A percentile compares a stretch with the other conserved stretches of the same genome.
Evolutionary conservation across 2,797 vertebrate genomes (phyloP).

Genomic region (Hypotaenidia okinawae): DNA sequence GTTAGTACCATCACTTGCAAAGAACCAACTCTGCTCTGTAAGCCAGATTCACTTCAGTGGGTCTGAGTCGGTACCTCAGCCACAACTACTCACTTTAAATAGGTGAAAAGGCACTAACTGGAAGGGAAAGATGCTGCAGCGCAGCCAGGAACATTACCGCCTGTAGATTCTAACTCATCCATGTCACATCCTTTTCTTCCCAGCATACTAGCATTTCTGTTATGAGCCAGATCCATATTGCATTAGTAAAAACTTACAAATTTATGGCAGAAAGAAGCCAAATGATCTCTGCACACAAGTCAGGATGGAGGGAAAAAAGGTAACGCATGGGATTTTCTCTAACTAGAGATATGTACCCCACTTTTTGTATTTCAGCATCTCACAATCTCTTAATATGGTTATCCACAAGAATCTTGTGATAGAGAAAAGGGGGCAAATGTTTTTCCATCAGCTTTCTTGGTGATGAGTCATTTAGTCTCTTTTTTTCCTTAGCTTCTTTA

Average conservation of each 20-base stretch:
- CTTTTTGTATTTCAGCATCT: background rate
- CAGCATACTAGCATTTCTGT: background rate
- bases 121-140: background rate
- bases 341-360: background rate
- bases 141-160: background rate
- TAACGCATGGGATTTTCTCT: background rate
- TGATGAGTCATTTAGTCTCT: slow-evolving; percentile 29
- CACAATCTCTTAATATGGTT: background rate
- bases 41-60: background rate
- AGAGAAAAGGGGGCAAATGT: background rate
- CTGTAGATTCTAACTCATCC: background rate
- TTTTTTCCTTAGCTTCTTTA: slow-evolving; percentile 26
- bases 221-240: background rate
- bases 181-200: background rate
- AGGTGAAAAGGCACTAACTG: background rate
- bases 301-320: background rate
- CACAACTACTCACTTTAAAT: background rate
- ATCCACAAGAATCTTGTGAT: background rate
- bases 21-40: background rate
- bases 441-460: slow-evolving; percentile 11
- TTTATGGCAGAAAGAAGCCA: background rate
- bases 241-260: background rate
- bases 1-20: background rate
- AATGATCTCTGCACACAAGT: background rate
- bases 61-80: background rate